A percentile compares a stretch with the other conserved stretches of the same genome.
Evolutionary conservation across 30 jellyfish, hydroid and myxozoan genomes (phyloP).

Genomic region (Aurelia coerulea): DNA sequence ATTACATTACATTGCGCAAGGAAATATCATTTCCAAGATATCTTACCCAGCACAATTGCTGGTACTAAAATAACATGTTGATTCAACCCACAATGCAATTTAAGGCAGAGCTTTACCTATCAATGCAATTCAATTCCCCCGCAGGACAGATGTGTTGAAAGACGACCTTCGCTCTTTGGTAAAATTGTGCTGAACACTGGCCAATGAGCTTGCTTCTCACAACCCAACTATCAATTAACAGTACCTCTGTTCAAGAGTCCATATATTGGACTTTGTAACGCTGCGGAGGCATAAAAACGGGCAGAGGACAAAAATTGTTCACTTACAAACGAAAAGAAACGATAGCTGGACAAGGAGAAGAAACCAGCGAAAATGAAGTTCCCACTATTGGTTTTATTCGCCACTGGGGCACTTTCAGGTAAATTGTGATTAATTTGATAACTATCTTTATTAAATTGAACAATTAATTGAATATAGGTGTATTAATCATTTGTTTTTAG

Average conservation of each 20-base stretch:
- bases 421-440: neutral
- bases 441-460: no score
- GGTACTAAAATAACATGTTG: no score
- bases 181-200: neutral
- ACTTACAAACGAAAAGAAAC: neutral
- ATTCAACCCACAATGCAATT: no score
- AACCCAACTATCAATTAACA: slow-evolving; percentile 8
- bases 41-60: no score
- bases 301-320: neutral
- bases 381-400: slow-evolving; percentile 81
- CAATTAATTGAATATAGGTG: no score
- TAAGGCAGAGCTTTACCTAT: no score
- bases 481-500: no score
- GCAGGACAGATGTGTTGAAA: slow-evolving; percentile 36
- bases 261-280: slow-evolving; percentile 65
- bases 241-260: slow-evolving; percentile 38
- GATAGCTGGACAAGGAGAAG: slow-evolving; percentile 20
- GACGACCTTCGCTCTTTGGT: slow-evolving; percentile 64
- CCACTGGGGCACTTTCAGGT: slow-evolving; percentile 98
- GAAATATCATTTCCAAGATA: no score
- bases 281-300: slow-evolving; percentile 14
- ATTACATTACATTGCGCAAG: neutral
- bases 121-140: slow-evolving; percentile 38
- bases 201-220: slow-evolving; percentile 35
- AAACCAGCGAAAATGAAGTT: slow-evolving; percentile 76